Conservation (phyloP, 1,140 invertebrate genomes). For the Epicauta chinensis region DNA sequence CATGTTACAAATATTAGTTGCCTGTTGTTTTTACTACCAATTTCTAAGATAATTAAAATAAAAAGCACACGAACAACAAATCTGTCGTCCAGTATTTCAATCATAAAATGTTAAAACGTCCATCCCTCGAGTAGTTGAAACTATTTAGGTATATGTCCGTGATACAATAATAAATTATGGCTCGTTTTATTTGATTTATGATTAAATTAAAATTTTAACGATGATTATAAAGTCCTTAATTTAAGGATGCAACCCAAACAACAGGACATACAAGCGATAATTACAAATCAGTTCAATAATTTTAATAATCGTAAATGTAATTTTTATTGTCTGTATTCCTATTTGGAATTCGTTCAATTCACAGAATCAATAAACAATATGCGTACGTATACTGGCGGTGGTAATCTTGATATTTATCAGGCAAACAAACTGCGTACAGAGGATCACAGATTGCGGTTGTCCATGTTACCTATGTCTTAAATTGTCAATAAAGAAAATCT, state of each 20-base stretch:
- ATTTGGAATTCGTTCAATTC: too few species aligned
- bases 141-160: slow-evolving; percentile 1
- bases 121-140: neutral
- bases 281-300: neutral
- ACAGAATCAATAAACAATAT: too few species aligned
- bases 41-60: slow-evolving; percentile 2
- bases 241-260: slow-evolving; percentile 8
- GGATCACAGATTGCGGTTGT: slow-evolving; percentile 17
- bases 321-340: too few species aligned
- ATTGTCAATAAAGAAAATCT: slow-evolving; percentile 31
- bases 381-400: neutral
- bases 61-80: neutral
- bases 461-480: slow-evolving; percentile 22
- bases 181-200: slow-evolving; percentile 18
- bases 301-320: neutral
- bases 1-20: slow-evolving; percentile 1
- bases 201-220: slow-evolving; percentile 13
- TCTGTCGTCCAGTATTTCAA: slow-evolving; percentile 9
- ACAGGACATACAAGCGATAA: neutral
- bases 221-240: slow-evolving; percentile 15
- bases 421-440: slow-evolving; percentile 27
- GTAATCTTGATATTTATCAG: slow-evolving; percentile 24
- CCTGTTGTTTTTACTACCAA: slow-evolving; percentile 6
- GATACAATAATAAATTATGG: slow-evolving; percentile 13
- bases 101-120: slow-evolving; percentile 9